phyloP scores from a whole-genome alignment of 2,113 vertebrate genomes.

The Nanorana parkeri region DNA sequence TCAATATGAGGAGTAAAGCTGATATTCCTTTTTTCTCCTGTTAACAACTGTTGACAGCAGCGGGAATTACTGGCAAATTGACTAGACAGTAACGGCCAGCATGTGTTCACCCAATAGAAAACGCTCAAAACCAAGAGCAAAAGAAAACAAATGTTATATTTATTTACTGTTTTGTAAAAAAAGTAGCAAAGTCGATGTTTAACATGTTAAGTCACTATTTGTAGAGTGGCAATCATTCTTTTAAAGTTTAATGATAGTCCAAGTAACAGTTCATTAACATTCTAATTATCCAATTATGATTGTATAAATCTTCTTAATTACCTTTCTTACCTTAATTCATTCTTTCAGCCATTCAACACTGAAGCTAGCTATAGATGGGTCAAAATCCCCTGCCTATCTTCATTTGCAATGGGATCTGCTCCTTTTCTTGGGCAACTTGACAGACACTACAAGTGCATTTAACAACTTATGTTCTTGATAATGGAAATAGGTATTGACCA shows the following conservation, averaged over 20 bases:
- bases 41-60: conserved; percentile 37
- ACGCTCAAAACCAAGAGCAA: not conserved
- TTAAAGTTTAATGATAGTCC: not conserved
- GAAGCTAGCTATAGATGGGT: too few relatives aligned
- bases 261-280: not conserved
- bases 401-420: too few relatives aligned
- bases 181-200: not conserved
- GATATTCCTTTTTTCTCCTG: conserved; percentile 19
- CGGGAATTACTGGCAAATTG: not conserved
- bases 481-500: too few relatives aligned
- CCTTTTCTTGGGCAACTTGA: too few relatives aligned
- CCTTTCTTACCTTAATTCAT: not conserved
- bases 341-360: not conserved
- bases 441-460: too few relatives aligned
- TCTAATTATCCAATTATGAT: not conserved
- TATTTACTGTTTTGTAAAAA: not conserved
- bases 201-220: not conserved
- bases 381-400: too few relatives aligned
- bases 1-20: conserved; percentile 19
- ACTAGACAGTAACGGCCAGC: conserved; percentile 7
- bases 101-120: conserved; percentile 7
- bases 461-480: too few relatives aligned
- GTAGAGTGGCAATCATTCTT: not conserved
- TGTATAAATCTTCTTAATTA: not conserved
- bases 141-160: not conserved